Evolutionary conservation across 2,113 vertebrate genomes (phyloP), one percentile per base, ranked within the genome.

Genomic region (Gambusia affinis): DNA sequence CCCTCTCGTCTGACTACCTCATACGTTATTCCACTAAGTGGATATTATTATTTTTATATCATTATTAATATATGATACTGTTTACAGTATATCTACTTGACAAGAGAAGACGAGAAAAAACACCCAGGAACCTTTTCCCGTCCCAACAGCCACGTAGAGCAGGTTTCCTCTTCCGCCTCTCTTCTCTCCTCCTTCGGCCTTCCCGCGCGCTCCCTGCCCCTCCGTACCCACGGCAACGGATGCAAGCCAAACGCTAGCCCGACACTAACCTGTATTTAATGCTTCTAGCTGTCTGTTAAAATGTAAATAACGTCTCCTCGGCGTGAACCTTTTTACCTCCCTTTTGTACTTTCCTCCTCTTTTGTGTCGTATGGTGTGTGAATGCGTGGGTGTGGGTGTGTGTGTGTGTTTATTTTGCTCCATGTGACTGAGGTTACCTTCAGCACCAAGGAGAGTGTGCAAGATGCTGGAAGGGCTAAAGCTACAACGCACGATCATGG

Each of bases 1-100:
- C 76, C 87, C 82, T 83, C 89, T 93, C 88, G 88, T 93, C 87
- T 76, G 39, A 62, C 88, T 89, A 91, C 89, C 84, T 90, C 85
- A n/a, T 42, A 80, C 75, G 61, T 74, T 15, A 4, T 64, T 75
- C 88, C 85, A 84, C 87, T 78, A 12, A 83, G 86, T 90, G 86
- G 85, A 84, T 76, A 54, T 14, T 81, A 7, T 75, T 86, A 75
- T 77, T 88, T 86, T 83, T 83, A 77, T 83, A 82, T 86, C 73
- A 85, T 87, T 89, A 85, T 70, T 65, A 70, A 83, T 64, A 90
- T 90, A 92, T 77, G 69, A 92, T 92, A 90, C 85, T 92, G 82
- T 80, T 83, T 85, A 82, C 87, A 87, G 82, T 89, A 87, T 89
- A 82, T 79, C 82, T 78, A 73, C 76, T 85, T 89, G 76, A 87